These are phyloP conservation scores for Budorcas taxicolor DNA, from an alignment of 2,113 vertebrate genomes.

Conservation along the genomic window DNA sequence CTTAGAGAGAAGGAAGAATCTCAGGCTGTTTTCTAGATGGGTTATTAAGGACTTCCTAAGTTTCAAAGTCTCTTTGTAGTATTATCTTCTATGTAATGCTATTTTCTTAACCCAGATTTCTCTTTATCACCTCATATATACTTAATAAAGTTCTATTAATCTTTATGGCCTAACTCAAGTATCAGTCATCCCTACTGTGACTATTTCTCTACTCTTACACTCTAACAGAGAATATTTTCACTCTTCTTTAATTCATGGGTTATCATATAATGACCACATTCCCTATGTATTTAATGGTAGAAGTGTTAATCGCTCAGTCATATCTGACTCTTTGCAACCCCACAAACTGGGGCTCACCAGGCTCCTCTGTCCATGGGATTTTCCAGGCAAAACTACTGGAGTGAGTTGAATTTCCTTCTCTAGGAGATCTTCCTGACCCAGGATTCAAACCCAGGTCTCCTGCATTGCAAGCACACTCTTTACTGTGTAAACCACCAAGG, in stretches of 20 bases:
- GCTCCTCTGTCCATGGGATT: background rate
- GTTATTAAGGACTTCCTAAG: background rate
- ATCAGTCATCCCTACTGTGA: background rate
- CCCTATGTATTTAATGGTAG: background rate
- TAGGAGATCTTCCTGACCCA: background rate
- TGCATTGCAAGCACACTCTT: background rate
- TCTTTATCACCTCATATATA: background rate
- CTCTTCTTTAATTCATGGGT: background rate
- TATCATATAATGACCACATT: background rate
- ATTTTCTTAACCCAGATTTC: background rate
- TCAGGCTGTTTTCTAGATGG: background rate
- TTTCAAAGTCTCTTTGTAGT: background rate
- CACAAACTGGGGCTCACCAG: background rate
- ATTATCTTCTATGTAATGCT: background rate
- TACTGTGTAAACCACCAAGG: background rate
- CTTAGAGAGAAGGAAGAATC: background rate
- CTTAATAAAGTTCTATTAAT: background rate
- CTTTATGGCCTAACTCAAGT: background rate
- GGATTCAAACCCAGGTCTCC: background rate
- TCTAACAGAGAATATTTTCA: background rate
- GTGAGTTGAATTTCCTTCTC: background rate
- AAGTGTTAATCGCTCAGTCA: background rate
- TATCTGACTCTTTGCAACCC: background rate
- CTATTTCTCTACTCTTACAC: background rate
- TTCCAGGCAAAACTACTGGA: background rate